phyloP scores from a whole-genome alignment of 2,113 vertebrate species.

The Tupaia tana region DNA sequence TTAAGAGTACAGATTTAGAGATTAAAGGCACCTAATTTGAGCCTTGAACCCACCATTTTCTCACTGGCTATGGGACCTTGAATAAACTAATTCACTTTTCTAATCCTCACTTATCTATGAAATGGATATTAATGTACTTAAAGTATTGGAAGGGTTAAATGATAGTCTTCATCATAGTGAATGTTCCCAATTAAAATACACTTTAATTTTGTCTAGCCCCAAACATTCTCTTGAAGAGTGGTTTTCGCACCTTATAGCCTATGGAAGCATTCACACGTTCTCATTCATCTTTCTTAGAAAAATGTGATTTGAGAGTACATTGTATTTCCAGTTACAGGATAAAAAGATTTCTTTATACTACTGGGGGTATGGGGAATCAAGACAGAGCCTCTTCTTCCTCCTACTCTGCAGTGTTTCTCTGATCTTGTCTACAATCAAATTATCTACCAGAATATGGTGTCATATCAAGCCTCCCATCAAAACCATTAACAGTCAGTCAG shows the following conservation, averaged over 20 bases:
- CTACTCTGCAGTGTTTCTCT: neutral
- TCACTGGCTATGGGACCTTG: neutral
- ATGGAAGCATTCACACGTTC: neutral
- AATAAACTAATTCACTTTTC: neutral
- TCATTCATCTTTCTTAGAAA: slow-evolving; percentile 12
- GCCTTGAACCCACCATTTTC: neutral
- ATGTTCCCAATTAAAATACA: neutral
- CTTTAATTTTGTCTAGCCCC: neutral
- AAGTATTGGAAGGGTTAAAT: neutral
- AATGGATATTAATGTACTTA: neutral
- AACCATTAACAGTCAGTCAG: slow-evolving; percentile 74
- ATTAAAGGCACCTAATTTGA: neutral
- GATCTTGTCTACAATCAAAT: slow-evolving; percentile 66
- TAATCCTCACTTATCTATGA: neutral
- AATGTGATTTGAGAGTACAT: neutral
- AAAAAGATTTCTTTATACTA: neutral
- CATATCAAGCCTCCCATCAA: slow-evolving; percentile 53
- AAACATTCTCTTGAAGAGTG: neutral
- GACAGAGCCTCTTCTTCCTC: neutral
- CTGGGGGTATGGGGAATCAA: neutral
- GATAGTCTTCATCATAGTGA: neutral
- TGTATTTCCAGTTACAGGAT: neutral
- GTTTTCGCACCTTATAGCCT: neutral
- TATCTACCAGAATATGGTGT: slow-evolving; percentile 55
- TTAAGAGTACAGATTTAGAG: neutral